Conservation (phyloP, 2,888 invertebrate species). For the Scaptomyza reducta region DNA sequence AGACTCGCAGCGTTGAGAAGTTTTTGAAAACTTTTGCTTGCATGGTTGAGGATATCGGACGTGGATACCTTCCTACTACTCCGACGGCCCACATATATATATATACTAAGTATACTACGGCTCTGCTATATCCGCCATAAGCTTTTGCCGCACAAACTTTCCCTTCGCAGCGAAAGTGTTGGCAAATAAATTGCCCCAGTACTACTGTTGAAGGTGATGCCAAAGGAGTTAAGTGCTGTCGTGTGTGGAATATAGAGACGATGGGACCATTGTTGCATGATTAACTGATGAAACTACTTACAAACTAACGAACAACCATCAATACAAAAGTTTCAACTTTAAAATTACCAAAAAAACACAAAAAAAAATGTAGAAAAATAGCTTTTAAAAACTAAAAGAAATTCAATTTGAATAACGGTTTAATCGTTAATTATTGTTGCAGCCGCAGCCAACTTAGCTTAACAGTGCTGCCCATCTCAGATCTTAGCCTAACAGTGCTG, state of each 20-base stretch:
- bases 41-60: conserved; percentile 72
- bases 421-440: not conserved
- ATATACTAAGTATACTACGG: not conserved
- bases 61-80: conserved; percentile 31
- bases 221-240: conserved; percentile 48
- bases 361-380: conserved; percentile 30
- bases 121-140: conserved; percentile 56
- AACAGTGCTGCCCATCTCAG: conserved; percentile 8
- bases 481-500: conserved; percentile 2
- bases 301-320: conserved; percentile 43
- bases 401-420: not conserved
- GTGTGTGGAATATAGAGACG: conserved; percentile 9
- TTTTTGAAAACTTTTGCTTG: conserved; percentile 72
- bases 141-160: conserved; percentile 48
- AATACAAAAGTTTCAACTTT: conserved; percentile 43
- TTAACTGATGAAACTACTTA: conserved; percentile 39
- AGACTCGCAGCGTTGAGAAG: conserved; percentile 69
- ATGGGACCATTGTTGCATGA: conserved; percentile 25
- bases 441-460: not conserved
- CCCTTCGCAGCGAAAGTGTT: conserved; percentile 57
- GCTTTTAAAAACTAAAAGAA: conserved; percentile 1
- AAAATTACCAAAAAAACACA: conserved; percentile 31
- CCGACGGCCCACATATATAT: not conserved
- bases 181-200: conserved; percentile 68
- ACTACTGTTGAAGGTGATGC: conserved; percentile 40